phyloP scores from a whole-genome alignment of 1,140 invertebrate genomes.

The Apocrypta bakeri region DNA sequence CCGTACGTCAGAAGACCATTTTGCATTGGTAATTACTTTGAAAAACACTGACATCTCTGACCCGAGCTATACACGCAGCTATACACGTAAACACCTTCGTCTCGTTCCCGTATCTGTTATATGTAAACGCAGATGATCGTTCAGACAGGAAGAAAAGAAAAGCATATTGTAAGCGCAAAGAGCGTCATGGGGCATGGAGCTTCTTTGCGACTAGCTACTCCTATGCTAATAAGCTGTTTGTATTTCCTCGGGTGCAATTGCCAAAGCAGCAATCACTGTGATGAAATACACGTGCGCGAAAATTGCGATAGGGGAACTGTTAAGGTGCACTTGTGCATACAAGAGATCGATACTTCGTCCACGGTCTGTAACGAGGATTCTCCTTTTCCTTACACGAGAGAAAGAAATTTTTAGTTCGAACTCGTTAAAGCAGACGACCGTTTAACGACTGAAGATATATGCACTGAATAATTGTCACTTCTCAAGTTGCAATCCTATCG shows the following conservation, averaged over 20 bases:
- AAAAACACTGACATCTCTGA: constrained; percentile 57
- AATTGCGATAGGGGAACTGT: constrained; percentile 20
- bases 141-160: too few species aligned
- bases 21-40: constrained; percentile 53
- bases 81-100: neutral
- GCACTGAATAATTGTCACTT: too few species aligned
- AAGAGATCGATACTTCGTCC: constrained; percentile 18
- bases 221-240: constrained; percentile 23
- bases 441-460: too few species aligned
- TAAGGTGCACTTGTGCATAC: neutral
- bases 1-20: neutral
- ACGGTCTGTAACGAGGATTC: neutral
- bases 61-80: constrained; percentile 26
- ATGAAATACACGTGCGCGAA: constrained; percentile 7
- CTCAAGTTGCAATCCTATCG: neutral
- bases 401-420: too few species aligned
- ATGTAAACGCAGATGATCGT: neutral
- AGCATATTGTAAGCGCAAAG: too few species aligned
- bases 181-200: too few species aligned
- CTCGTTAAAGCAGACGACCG: too few species aligned
- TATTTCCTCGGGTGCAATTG: constrained; percentile 23
- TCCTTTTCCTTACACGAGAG: neutral
- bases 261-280: constrained; percentile 5
- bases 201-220: neutral
- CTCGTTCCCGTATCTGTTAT: too few species aligned